Conservation (phyloP, 1,140 invertebrate genomes). For the Bombus difficillimus region DNA sequence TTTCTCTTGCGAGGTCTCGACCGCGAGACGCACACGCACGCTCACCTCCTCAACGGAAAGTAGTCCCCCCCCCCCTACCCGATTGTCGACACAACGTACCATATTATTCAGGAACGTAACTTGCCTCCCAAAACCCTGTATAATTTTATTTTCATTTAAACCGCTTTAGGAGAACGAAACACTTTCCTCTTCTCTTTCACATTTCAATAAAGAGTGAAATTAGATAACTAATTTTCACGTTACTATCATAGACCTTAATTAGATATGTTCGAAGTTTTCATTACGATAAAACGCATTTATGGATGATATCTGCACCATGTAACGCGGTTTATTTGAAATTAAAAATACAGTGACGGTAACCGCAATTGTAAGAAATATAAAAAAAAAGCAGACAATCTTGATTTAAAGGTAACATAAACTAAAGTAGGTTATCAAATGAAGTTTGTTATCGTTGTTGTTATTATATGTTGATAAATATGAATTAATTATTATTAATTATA, state of each 20-base stretch:
- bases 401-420: constrained; percentile 1
- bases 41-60: constrained; percentile 62
- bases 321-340: constrained; percentile 55
- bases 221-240: neutral
- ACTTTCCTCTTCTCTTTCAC: neutral
- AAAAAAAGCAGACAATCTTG: neutral
- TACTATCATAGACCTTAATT: neutral
- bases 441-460: neutral
- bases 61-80: constrained; percentile 62
- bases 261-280: neutral
- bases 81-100: constrained; percentile 48
- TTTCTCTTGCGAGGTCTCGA: constrained; percentile 67
- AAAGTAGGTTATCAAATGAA: neutral
- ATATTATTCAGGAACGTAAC: constrained; percentile 44
- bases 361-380: constrained; percentile 5
- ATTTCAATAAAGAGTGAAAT: neutral
- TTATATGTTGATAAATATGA: neutral
- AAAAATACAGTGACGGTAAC: constrained; percentile 26
- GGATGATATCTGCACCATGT: constrained; percentile 23
- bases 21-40: constrained; percentile 61
- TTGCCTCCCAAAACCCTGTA: neutral
- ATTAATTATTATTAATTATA: neutral
- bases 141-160: constrained; percentile 1
- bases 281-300: constrained; percentile 19
- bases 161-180: neutral